Evolutionary conservation across 2,797 vertebrate genomes (phyloP), one percentile per base, ranked within the genome.

Genomic region (Helostoma temminkii): DNA sequence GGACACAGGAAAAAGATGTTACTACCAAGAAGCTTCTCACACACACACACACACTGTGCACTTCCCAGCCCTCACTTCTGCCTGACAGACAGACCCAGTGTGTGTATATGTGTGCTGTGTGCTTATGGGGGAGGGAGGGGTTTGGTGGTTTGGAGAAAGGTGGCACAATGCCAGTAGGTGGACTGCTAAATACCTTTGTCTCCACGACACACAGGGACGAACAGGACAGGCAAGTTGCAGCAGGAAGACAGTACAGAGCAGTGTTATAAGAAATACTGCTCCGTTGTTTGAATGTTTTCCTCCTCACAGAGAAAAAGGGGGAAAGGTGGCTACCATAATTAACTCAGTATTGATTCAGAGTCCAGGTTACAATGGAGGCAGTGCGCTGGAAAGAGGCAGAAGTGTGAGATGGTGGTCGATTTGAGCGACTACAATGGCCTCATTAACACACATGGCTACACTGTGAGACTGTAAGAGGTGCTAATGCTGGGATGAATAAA

Each of bases 121-220:
- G 75, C 72, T 84, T 65, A 74, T 81, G 74, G 28, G 49, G 46
- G 66, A 24, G 55, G 26, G 36, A 36, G 54, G 47, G 36, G 37
- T 52, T 36, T 55, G 84, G 64, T 73, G 66, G 82, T 67, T 80
- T 76, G 84, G 88, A 91, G 85, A 90, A 90, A 88, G 81, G 88
- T 93, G 93, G 92, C 92, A 88, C 67, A 0, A 76, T 84, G 92
- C 93, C 93, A 93, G 79, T 58, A 77, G 36, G 18, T 63, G 86
- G 85, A 73, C 85, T 81, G 82, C 88, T 91, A 91, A 93, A 93
- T 90, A 93, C 90, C 90, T 93, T 93, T 93, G 92, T 93, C 90
- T 92, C 73, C 67, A 77, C 84, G 79, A 79, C 83, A 82, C 74
- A 81, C 71, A 28, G 62, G 68, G 79, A 85, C 66, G 76, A 88